Evolutionary conservation across 2,797 vertebrate species (phyloP), one percentile per base, ranked within the genome.

Genomic region (Urophycis tenuis): DNA sequence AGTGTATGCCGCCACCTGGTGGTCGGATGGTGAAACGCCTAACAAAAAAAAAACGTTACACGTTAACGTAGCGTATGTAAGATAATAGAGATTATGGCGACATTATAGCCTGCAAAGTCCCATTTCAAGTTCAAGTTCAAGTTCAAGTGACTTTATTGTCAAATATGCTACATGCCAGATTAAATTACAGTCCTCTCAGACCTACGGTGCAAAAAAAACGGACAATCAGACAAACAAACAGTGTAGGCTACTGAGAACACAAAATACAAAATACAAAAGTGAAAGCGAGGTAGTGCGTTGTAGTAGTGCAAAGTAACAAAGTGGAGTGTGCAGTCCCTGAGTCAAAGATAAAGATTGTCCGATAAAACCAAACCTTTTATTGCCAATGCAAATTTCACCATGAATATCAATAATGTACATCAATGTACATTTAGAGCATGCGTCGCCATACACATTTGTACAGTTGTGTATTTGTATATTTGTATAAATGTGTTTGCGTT

Each of bases 41-140:
- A 22, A 17, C 41, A 49, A 19, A 49, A 53, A 22, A 15, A 49
- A 49, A 49, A 49, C 6, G 45, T 53, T 45, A 45, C 45, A 8
- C 45, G 19, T 53, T 41, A 14, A 41, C 17, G 12, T 10, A 39
- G 10, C 11, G 39, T 41, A 17, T 41, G 3, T 41, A 41, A 41
- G 39, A 41, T 41, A 41, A 41, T 14, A 41, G 39, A 41, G n/a
- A n/a, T n/a, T 41, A 15, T 12, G 11, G 3, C 39, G 19, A 49
- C 45, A 49, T 60, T 60, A n/a, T n/a, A 60, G 53, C 53, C 53
- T 25, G 25, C 22, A 60, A 60, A 0, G 8, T 60, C 49, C 53
- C 19, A 25, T 60, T 60, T 60, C n/a, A n/a, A n/a, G 7, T 41
- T 80, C 86, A 82, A 80, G 33, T 75, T 78, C 77, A 83, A 22